Base-by-base conservation (phyloP, 2,888 invertebrate genomes). In the Caenorhabditis parvicauda region DNA sequence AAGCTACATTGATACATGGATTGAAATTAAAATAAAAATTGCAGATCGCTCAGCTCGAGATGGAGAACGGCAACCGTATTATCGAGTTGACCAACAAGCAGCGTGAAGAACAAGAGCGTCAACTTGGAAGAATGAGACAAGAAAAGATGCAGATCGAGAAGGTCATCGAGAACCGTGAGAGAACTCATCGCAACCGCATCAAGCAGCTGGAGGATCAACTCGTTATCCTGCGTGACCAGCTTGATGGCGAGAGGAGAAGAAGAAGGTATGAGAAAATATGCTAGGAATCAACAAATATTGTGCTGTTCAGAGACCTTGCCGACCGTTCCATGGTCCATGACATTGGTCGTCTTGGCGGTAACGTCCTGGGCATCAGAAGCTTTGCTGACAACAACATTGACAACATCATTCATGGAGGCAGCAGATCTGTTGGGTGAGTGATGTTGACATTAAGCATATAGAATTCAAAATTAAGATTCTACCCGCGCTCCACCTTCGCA, bases 41-140 rank as follows among this genome's bases (percentile, higher is more conserved):
- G 27, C 25, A 51, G 54, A 80, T 79, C 35, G 77, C 78, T 21
- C 79, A 79, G 49, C 66, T 79, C 21, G 79, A 79, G 45, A 80
- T 80, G 77, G 79, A 79, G 54, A 79, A 79, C 48, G 79, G 79
- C 12, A 78, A 76, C 62, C 59, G 79, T 27, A 76, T 79, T 32
- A 48, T 79, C 24, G 79, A 80, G 53, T 63, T 79, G 42, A 78
- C 79, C 29, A 79, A 76, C 59, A 74, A 74, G 46, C 79, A 80
- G 45, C 70, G 79, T 44, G 78, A 79, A 45, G 79, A 79, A 47
- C 79, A 79, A 59, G 79, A 79, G 53, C 59, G 74, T 32, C 77
- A 78, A 45, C 63, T 77, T 28, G 59, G 62, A 22, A 56, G 76
- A 24, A 79, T 79, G 66, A 64, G 71, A n/a, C 69, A 73, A 42